Evolutionary conservation across 2,797 vertebrate genomes (phyloP), one percentile per base, ranked within the genome.

Genomic region (Onychomys arenicola): DNA sequence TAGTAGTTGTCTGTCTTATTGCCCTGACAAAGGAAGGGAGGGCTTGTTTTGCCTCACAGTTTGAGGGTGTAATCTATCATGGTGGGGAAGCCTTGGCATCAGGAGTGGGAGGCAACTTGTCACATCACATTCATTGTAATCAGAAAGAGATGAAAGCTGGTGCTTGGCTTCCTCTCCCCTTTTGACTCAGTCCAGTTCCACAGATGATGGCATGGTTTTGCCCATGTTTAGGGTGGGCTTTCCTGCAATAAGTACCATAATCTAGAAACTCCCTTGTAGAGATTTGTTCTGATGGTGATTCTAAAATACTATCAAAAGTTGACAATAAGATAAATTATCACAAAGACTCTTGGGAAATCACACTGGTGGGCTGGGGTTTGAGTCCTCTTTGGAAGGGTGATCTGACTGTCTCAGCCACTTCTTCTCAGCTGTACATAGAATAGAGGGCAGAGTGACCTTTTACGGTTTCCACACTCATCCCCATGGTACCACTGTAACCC

Each of bases 351-450:
- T n/a, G 5, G 4, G 17, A 80, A 73, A n/a, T 34, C 61, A 37
- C 0, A 6, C 3, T 12, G 4, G 0, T 23, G n/a, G 27, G 4
- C 37, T 4, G 23, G 34, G 2, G 4, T 16, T 2, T 75, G 59
- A 81, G 49, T 23, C 37, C 16, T 16, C 75, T 78, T 10, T 5
- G 6, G 5, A 6, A 32, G 32, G 43, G 46, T 0, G 2, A 14
- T 49, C 40, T 52, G 9, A 59, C 4, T 17, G 21, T 12, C 16
- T 55, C 7, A 12, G 40, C 32, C 4, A 12, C 6, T 12, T 59
- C 27, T 59, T 14, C 34, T 34, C 19, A 32, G 6, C 40, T 40
- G 19, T 61, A 84, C 46, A 34, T 55, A 25, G 71, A 67, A n/a
- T 0, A 32, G 71, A 67, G 67, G 52, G 27, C 78, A 71, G 37